Evolutionary conservation across 2,797 vertebrate genomes (phyloP).

Genomic region (Cyclura pinguis): DNA sequence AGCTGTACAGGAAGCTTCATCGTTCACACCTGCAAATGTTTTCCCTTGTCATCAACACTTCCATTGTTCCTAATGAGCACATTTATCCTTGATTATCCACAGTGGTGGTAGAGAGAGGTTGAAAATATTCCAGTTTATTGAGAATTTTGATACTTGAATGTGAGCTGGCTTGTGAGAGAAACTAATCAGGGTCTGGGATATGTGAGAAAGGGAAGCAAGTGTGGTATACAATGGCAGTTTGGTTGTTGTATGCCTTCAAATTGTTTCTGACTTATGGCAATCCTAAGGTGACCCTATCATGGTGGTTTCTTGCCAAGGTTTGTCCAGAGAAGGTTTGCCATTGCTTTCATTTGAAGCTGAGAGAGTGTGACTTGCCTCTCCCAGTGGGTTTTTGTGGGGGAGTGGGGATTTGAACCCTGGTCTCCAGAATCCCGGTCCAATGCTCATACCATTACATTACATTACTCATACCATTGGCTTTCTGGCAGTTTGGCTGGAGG

Average conservation of each 20-base stretch:
- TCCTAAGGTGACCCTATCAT: too few species aligned
- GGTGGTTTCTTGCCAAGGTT: too few species aligned
- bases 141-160: constrained; percentile 32
- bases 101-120: not conserved
- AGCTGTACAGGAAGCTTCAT: constrained; percentile 38
- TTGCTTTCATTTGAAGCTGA: too few species aligned
- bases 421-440: too few species aligned
- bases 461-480: too few species aligned
- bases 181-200: not conserved
- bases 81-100: constrained; percentile 40
- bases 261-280: too few species aligned
- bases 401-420: too few species aligned
- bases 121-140: constrained; percentile 35
- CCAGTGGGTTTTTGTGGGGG: too few species aligned
- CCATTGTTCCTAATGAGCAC: constrained; percentile 46
- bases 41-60: constrained; percentile 47
- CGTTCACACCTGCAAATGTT: constrained; percentile 41
- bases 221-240: not conserved
- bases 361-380: too few species aligned
- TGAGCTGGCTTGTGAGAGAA: not conserved
- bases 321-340: too few species aligned
- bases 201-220: not conserved
- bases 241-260: too few species aligned
- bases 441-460: too few species aligned
- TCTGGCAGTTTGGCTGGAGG: not conserved